These are phyloP conservation scores for Agonopterix arenella DNA, from an alignment of 2,888 invertebrate genomes.

Conservation along the genomic window DNA sequence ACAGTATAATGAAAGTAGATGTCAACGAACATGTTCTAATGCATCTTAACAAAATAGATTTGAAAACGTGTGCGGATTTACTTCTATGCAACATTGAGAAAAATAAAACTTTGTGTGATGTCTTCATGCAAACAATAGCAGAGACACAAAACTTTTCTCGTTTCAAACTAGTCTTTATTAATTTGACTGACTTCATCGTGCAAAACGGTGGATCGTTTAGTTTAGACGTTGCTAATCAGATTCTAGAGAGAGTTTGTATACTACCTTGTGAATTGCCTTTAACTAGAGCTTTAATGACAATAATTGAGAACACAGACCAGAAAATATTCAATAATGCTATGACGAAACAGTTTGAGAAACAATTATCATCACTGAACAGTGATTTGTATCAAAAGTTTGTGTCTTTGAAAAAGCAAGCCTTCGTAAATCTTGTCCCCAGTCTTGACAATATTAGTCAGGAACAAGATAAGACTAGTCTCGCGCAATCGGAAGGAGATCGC, in stretches of 20 bases:
- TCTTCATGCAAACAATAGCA: conserved; percentile 41
- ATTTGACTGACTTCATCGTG: conserved; percentile 39
- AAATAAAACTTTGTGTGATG: conserved; percentile 33
- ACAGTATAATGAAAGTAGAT: conserved; percentile 18
- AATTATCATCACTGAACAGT: conserved; percentile 20
- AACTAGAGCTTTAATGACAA: conserved; percentile 30
- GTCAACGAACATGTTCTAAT: conserved; percentile 37
- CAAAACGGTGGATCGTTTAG: conserved; percentile 25
- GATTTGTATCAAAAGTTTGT: conserved; percentile 16
- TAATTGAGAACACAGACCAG: conserved; percentile 37
- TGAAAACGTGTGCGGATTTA: conserved; percentile 32
- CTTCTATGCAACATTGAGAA: conserved; percentile 20
- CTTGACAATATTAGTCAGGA: conserved; percentile 4
- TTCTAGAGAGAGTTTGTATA: conserved; percentile 53
- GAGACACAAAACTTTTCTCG: conserved; percentile 55
- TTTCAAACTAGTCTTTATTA: conserved; percentile 48
- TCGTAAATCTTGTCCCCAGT: conserved; percentile 2
- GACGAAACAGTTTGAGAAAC: conserved; percentile 37
- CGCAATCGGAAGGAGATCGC: conserved; percentile 5
- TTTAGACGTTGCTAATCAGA: conserved; percentile 28
- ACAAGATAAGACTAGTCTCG: conserved; percentile 2
- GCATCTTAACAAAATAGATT: conserved; percentile 36
- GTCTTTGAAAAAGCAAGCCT: background rate
- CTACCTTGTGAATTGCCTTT: conserved; percentile 40
- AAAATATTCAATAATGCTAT: conserved; percentile 33